These are phyloP conservation scores for Chiropotes sagulatus DNA, from an alignment of 2,797 vertebrate genomes.

Conservation along the genomic window DNA sequence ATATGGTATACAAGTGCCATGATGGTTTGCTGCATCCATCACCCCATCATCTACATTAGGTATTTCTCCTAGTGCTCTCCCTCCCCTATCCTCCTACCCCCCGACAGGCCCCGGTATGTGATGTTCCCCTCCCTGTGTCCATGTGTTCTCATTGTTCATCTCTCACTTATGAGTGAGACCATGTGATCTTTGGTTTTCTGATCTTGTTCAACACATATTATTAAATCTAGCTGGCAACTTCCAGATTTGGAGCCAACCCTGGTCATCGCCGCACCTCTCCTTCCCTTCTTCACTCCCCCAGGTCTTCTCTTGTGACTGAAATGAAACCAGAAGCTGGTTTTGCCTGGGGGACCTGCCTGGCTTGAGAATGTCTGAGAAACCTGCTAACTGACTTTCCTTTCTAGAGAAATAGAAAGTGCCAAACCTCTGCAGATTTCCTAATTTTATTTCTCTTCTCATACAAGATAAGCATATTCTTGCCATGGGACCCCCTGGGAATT, in stretches of 20 bases:
- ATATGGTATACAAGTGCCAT: no score
- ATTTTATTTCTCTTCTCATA: not conserved
- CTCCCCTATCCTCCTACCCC: no score
- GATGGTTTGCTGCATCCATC: no score
- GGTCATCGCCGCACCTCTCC: accelerated
- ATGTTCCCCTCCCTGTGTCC: no score
- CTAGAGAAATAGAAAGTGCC: not conserved
- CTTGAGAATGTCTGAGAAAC: not conserved
- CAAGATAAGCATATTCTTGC: not conserved
- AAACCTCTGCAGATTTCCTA: not conserved
- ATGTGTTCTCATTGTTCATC: no score
- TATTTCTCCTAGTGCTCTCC: no score
- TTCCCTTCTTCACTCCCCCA: accelerated
- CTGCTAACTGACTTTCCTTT: not conserved
- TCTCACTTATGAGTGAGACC: no score
- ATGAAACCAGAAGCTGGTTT: not conserved
- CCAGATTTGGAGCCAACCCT: not conserved
- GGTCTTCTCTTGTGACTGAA: not conserved
- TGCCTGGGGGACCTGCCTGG: not conserved
- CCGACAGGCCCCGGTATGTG: no score
- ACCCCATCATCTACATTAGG: no score
- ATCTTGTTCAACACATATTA: not conserved
- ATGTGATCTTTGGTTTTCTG: not conserved
- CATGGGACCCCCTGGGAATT: not conserved
- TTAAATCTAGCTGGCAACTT: not conserved